These are phyloP conservation scores for Drosophila albomicans DNA, from an alignment of 1,140 invertebrate species.

Conservation along the genomic window DNA sequence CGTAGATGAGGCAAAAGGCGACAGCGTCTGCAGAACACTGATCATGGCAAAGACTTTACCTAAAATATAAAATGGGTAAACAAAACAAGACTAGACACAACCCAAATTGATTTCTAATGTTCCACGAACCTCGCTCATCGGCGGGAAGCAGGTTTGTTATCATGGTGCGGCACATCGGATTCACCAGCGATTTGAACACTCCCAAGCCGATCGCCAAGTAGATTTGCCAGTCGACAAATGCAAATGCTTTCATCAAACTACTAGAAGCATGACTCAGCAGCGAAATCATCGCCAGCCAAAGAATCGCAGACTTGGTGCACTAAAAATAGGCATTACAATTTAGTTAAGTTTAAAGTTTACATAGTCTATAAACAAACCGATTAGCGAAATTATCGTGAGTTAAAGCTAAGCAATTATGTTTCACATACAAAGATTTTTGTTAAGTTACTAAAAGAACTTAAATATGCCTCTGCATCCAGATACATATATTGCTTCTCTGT, in stretches of 20 bases:
- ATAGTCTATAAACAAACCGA: not conserved
- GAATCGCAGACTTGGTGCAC: constrained; percentile 61
- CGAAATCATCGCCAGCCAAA: constrained; percentile 70
- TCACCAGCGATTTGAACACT: constrained; percentile 86
- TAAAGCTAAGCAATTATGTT: not conserved
- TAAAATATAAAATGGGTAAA: constrained; percentile 51
- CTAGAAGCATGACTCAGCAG: constrained; percentile 82
- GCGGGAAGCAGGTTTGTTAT: constrained; percentile 88
- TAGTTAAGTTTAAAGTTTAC: not conserved
- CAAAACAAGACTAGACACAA: not conserved
- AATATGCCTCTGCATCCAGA: no score
- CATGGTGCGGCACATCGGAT: constrained; percentile 88
- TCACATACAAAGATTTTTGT: no score
- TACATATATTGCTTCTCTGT: no score
- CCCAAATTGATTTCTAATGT: not conserved
- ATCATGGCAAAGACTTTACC: constrained; percentile 88
- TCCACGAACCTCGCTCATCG: constrained; percentile 85
- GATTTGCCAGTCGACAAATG: constrained; percentile 88
- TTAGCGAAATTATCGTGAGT: not conserved
- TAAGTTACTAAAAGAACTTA: no score
- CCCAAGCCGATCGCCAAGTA: constrained; percentile 86
- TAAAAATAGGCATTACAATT: constrained; percentile 15
- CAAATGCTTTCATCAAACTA: constrained; percentile 86
- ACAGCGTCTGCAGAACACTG: constrained; percentile 87
- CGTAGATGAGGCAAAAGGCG: constrained; percentile 87